Conservation (phyloP, 2,797 vertebrate species). For the Okamejei kenojei region DNA sequence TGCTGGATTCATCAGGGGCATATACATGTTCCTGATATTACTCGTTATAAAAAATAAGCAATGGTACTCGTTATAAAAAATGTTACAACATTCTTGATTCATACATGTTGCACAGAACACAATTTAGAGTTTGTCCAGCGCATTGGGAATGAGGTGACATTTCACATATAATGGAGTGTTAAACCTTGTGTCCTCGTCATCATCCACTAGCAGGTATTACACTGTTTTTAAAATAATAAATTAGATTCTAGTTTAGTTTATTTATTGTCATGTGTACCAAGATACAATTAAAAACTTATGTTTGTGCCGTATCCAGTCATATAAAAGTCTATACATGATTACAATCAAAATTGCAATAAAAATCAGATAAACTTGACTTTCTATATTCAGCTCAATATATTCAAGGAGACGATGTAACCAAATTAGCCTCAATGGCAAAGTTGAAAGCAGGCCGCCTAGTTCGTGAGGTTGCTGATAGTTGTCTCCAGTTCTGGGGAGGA, state of each 20-base stretch:
- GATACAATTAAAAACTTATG: too few relatives aligned
- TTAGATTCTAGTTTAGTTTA: too few relatives aligned
- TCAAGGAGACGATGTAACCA: slow-evolving; percentile 74
- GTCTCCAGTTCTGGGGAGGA: slow-evolving; percentile 84
- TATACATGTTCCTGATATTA: not conserved
- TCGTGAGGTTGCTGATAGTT: slow-evolving; percentile 69
- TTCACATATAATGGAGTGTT: not conserved
- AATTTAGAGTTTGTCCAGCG: not conserved
- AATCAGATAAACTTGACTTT: not conserved
- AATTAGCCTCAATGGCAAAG: slow-evolving; percentile 80
- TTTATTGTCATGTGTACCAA: too few relatives aligned
- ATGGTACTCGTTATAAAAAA: not conserved
- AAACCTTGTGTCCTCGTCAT: not conserved
- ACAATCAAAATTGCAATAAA: not conserved
- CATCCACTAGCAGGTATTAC: not conserved
- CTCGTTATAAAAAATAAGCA: not conserved
- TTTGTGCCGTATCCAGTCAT: too few relatives aligned
- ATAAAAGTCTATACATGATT: too few relatives aligned
- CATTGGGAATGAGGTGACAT: not conserved
- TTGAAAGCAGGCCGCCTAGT: slow-evolving; percentile 70
- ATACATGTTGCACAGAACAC: not conserved
- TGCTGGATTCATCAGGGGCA: not conserved
- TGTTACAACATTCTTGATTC: not conserved
- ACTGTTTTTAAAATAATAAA: not conserved
- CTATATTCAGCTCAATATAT: slow-evolving; percentile 64